Evolutionary conservation across 2,797 vertebrate genomes (phyloP), one percentile per base, ranked within the genome.

Genomic region (Myotis findleyi): DNA sequence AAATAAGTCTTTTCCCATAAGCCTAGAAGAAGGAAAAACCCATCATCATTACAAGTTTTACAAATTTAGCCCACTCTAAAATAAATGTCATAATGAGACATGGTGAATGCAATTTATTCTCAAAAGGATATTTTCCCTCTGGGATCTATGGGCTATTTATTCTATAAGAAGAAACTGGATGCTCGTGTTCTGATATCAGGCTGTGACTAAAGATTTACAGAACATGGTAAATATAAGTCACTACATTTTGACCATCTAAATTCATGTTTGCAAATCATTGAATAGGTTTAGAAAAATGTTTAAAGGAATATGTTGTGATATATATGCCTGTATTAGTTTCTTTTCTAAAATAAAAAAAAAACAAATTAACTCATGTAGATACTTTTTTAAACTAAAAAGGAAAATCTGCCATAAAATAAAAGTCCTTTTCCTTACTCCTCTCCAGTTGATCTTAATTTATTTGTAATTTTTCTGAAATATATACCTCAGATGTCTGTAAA

Each of bases 51-150:
- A 66, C 49, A 85, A 95, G 68, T 93, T 95, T 94, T 95, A 94
- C 95, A 53, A 94, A 89, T 97, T 95, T 96, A 94, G 91, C 94
- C 84, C 71, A 38, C 93, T 75, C 72, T 87, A 94, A 97, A 96
- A 95, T 93, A 96, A 94, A 97, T 82, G 94, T 91, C 87, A 96
- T 96, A 94, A 96, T 83, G 33, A 59, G 87, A 72, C 89, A 95
- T 81, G 73, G 75, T 81, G 55, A 94, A 69, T 89, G 83, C 51
- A 96, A 73, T 95, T 96, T 93, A 95, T 93, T 95, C 93, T 95
- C 89, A 59, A 89, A 93, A 93, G 76, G 69, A 93, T 89, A 73
- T 77, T 33, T 41, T 89, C 38, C 92, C 89, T 87, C 68, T 73
- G 73, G 53, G 71, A 94, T 95, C 12, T 88, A 13, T 64, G 49